These are phyloP conservation scores for Drosophila dives DNA, from an alignment of 2,888 invertebrate species.

Conservation along the genomic window DNA sequence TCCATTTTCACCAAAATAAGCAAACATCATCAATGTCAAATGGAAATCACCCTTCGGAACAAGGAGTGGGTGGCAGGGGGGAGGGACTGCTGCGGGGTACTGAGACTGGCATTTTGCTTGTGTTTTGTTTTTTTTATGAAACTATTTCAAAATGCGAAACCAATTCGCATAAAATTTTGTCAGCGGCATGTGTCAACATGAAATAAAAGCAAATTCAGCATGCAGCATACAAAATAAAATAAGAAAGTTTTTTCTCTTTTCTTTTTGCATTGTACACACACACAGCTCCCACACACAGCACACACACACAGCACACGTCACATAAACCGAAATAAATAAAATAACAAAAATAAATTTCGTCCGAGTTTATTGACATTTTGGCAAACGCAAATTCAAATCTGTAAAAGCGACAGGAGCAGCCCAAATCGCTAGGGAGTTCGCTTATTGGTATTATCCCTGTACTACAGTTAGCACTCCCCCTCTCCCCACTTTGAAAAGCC, in stretches of 20 bases:
- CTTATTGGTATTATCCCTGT: constrained; percentile 16
- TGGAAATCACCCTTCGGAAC: constrained; percentile 73
- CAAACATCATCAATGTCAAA: constrained; percentile 83
- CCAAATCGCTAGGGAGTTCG: constrained; percentile 64
- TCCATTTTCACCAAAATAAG: constrained; percentile 80
- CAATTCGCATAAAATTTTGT: constrained; percentile 80
- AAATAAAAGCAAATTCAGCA: constrained; percentile 64
- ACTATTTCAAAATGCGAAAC: constrained; percentile 80
- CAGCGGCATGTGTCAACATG: constrained; percentile 67
- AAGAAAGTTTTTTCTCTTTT: constrained; percentile 52
- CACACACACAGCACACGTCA: constrained; percentile 37
- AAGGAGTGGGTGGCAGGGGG: not conserved
- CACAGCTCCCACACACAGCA: constrained; percentile 24
- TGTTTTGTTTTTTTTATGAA: constrained; percentile 67
- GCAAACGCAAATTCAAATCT: constrained; percentile 74
- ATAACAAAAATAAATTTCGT: constrained; percentile 62
- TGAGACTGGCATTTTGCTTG: constrained; percentile 49
- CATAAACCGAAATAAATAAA: constrained; percentile 52
- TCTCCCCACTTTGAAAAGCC: constrained; percentile 53
- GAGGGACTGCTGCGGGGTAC: constrained; percentile 2
- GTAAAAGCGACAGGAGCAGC: constrained; percentile 54
- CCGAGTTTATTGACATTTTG: constrained; percentile 78
- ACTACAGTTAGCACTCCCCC: constrained; percentile 7
- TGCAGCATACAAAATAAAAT: constrained; percentile 65
- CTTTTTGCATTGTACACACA: constrained; percentile 1